Conservation (phyloP, 2,888 invertebrate genomes). For the Drosophila meridiana region DNA sequence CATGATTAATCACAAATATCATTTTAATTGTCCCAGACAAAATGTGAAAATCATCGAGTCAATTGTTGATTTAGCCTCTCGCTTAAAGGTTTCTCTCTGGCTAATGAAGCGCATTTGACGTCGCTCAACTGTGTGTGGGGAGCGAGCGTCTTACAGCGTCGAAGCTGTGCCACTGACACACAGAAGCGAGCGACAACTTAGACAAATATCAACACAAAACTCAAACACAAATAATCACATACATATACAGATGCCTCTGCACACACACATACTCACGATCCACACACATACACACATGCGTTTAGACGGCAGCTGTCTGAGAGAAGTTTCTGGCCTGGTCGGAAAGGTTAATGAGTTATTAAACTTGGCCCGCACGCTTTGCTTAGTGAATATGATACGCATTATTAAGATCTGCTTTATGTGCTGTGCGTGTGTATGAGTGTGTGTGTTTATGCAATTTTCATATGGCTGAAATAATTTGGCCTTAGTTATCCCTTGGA, state of each 20-base stretch:
- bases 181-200: constrained; percentile 48
- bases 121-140: too few relatives aligned
- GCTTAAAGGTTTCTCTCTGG: constrained; percentile 4
- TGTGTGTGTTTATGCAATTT: constrained; percentile 37
- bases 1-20: constrained; percentile 71
- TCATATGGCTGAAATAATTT: constrained; percentile 62
- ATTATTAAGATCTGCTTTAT: constrained; percentile 68
- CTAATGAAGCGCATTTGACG: constrained; percentile 70
- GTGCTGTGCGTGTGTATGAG: constrained; percentile 5
- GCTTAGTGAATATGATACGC: constrained; percentile 68
- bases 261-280: constrained; percentile 24
- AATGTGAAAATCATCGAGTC: constrained; percentile 67
- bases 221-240: constrained; percentile 6
- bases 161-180: constrained; percentile 66
- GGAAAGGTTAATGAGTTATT: constrained; percentile 76
- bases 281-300: background rate
- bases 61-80: constrained; percentile 29
- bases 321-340: constrained; percentile 37
- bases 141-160: constrained; percentile 15
- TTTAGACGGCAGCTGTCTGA: constrained; percentile 1
- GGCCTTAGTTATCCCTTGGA: constrained; percentile 30
- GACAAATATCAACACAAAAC: constrained; percentile 32
- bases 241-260: constrained; percentile 17
- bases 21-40: constrained; percentile 56
- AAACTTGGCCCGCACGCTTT: constrained; percentile 64